A percentile compares a stretch with the other conserved stretches of the same genome.
These are phyloP conservation scores for Aphidius ervi DNA, from an alignment of 1,140 invertebrate genomes.

Conservation along the genomic window DNA sequence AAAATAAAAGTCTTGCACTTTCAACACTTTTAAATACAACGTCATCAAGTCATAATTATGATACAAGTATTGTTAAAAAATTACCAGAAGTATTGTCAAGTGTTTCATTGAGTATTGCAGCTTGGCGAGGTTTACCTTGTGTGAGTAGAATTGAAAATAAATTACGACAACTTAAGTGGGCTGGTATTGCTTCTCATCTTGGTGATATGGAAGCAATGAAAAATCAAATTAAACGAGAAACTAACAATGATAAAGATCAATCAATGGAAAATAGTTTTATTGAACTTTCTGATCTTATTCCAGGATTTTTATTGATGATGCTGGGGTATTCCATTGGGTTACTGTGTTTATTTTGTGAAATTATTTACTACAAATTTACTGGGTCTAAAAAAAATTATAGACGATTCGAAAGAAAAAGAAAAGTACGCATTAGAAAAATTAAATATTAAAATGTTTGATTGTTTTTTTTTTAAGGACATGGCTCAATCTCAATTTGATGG, in stretches of 20 bases:
- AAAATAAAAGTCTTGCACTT: constrained; percentile 29
- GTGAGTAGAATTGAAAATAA: constrained; percentile 27
- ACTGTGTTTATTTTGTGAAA: constrained; percentile 10
- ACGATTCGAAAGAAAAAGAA: too few relatives aligned
- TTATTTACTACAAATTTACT: neutral
- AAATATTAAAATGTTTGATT: too few relatives aligned
- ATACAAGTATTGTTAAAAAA: constrained; percentile 24
- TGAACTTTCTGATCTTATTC: constrained; percentile 30
- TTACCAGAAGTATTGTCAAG: constrained; percentile 34
- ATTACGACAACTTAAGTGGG: constrained; percentile 24
- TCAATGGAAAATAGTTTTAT: constrained; percentile 12
- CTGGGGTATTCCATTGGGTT: constrained; percentile 31
- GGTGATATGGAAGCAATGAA: neutral
- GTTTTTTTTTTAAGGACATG: too few relatives aligned
- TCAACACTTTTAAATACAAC: constrained; percentile 37
- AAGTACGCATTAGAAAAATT: too few relatives aligned
- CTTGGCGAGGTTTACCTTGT: constrained; percentile 35
- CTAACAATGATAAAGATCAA: neutral
- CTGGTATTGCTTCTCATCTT: constrained; percentile 31
- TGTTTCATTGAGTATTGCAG: constrained; percentile 36
- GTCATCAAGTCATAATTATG: constrained; percentile 8
- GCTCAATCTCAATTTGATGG: too few relatives aligned
- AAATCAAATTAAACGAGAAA: neutral
- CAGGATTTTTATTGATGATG: constrained; percentile 36
- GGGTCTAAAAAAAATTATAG: too few relatives aligned